phyloP scores from a whole-genome alignment of 2,113 vertebrate species.

The Verasper variegatus region DNA sequence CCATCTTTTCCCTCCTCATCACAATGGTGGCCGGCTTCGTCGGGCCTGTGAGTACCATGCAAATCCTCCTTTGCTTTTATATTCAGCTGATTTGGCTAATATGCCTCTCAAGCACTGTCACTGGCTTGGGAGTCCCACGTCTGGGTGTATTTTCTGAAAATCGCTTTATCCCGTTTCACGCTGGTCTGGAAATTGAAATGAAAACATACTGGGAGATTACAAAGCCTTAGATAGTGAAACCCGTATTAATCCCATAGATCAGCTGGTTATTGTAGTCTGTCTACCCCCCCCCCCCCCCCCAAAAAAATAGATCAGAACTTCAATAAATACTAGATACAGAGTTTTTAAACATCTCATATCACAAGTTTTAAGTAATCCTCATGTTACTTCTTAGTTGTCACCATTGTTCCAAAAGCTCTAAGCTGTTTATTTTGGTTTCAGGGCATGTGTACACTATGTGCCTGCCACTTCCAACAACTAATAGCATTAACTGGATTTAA shows the following conservation, averaged over 20 bases:
- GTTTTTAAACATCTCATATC: conserved; percentile 21
- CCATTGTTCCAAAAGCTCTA: conserved; percentile 39
- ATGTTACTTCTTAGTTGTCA: conserved; percentile 11
- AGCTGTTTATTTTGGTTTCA: conserved; percentile 48
- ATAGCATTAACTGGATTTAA: conserved; percentile 75
- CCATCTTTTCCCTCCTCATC: conserved; percentile 81
- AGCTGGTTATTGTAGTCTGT: conserved; percentile 6
- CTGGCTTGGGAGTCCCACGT: conserved; percentile 19
- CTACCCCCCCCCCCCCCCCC: neutral
- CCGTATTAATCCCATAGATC: conserved; percentile 54
- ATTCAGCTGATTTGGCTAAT: conserved; percentile 42
- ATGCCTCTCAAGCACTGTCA: conserved; percentile 22
- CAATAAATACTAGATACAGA: neutral
- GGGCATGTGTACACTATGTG: conserved; percentile 29
- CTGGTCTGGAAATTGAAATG: conserved; percentile 59
- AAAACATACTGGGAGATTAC: conserved; percentile 61
- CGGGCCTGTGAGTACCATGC: conserved; percentile 81
- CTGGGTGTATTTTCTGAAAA: conserved; percentile 56
- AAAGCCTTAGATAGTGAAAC: conserved; percentile 41
- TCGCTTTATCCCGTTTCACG: conserved; percentile 61
- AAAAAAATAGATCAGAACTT: conserved; percentile 22
- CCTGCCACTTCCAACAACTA: conserved; percentile 43
- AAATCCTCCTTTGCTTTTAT: conserved; percentile 48
- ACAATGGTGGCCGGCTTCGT: conserved; percentile 83
- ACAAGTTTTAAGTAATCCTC: conserved; percentile 8